Base-by-base conservation (phyloP, 2,797 vertebrate genomes). In the Sandelia bainsii region DNA sequence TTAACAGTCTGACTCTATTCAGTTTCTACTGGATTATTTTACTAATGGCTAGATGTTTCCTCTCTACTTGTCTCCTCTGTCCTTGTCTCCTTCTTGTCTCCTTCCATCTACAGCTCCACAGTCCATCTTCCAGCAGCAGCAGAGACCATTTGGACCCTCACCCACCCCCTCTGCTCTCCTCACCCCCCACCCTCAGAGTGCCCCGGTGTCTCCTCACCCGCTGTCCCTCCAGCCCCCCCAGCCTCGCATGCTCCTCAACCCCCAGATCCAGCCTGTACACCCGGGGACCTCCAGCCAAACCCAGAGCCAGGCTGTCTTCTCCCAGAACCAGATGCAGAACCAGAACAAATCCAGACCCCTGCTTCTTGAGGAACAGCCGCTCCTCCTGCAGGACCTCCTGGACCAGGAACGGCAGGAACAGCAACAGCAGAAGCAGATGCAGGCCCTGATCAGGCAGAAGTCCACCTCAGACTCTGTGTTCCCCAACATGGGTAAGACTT, bases 381-480 rank as follows among this genome's bases (percentile, higher is more conserved):
- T 99, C 1, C 96, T 99, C 34, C 92, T 99, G 45, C 98, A 99
- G 91, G 98, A 99, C 45, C 96, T 99, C 52, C 87, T 99, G 90
- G 98, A 99, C 89, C 97, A 99, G 87, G 98, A 99, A 85, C 94
- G 97, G 6, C 97, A 98, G 63, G 98, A 99, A 75, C 98, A 99
- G 88, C 97, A 98, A 84, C 97, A 99, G 87, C 98, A 99, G 81
- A 93, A 97, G 56, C 97, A 99, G 85, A 99, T 99, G 97, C 98
- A 99, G 89, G 96, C 96, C 34, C 95, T 99, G 95, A 97, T 99
- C 72, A 94, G 95, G 12, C 97, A 99, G 3, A 89, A 70, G 22
- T 93, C 96, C 16, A 94, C 95, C 0, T 50, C 82, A 11, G 98
- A 98, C 50, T 75, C 96, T 0, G 95, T 95, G 82, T 93, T 97